phyloP scores from a whole-genome alignment of 2,797 vertebrate genomes.

The Sebastes taczanowskii region DNA sequence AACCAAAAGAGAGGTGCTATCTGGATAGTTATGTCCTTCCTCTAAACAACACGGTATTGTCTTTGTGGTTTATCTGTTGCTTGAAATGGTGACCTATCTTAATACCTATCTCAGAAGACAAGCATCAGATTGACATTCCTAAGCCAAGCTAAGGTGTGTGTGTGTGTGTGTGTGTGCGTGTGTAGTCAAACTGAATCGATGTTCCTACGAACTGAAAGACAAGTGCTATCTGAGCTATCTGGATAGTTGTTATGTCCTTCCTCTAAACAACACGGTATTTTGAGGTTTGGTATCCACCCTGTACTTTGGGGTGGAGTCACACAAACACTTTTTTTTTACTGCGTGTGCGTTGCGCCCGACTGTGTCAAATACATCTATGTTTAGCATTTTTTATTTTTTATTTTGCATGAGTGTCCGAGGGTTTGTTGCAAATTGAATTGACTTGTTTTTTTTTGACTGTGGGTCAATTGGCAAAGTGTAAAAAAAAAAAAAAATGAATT shows the following conservation, averaged over 20 bases:
- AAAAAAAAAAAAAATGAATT: neutral
- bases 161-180: neutral
- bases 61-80: neutral
- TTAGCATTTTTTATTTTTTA: slow-evolving; percentile 37
- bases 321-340: slow-evolving; percentile 51
- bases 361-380: slow-evolving; percentile 51
- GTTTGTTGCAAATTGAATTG: neutral
- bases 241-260: slow-evolving; percentile 58
- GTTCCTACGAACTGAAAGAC: slow-evolving; percentile 32
- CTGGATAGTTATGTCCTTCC: no score
- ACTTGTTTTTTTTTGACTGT: neutral
- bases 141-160: neutral
- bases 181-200: neutral
- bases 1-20: no score
- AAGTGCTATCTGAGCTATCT: slow-evolving; percentile 55
- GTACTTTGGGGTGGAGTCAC: slow-evolving; percentile 78
- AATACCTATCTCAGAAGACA: slow-evolving; percentile 4
- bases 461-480: neutral
- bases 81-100: neutral
- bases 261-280: slow-evolving; percentile 76
- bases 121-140: slow-evolving; percentile 30
- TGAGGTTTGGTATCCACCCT: slow-evolving; percentile 81
- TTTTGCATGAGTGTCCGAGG: neutral
- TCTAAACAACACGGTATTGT: neutral
- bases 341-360: slow-evolving; percentile 38